Percentiles rank a stretch among this genome's conserved stretches.
Conservation (phyloP, 2,888 invertebrate genomes). For the Mylabris sibirica region DNA sequence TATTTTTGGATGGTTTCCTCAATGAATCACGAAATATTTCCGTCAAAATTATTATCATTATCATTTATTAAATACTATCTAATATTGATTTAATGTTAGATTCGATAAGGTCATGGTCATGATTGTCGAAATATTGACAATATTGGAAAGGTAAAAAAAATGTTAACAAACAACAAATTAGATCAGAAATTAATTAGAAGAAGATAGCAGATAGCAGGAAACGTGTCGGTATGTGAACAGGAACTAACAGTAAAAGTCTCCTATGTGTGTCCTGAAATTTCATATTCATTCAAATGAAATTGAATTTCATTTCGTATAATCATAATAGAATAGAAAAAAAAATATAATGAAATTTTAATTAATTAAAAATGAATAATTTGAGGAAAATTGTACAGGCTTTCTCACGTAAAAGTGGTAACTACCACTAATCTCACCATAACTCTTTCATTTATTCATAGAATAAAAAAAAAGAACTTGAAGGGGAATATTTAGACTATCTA, state of each 20-base stretch:
- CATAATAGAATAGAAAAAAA: constrained; percentile 1
- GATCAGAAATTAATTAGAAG: background rate
- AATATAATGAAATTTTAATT: background rate
- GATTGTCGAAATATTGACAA: too few relatives aligned
- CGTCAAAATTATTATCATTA: background rate
- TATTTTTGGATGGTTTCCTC: background rate
- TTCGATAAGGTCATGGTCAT: too few relatives aligned
- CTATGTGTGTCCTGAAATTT: background rate
- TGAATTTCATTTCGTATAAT: constrained; percentile 15
- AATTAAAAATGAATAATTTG: background rate
- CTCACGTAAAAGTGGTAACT: too few relatives aligned
- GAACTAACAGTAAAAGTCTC: constrained; percentile 31
- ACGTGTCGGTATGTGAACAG: constrained; percentile 28
- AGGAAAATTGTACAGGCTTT: too few relatives aligned
- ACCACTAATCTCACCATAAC: too few relatives aligned
- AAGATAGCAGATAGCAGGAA: background rate
- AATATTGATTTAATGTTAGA: too few relatives aligned
- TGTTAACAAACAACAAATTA: too few relatives aligned
- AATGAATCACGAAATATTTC: background rate
- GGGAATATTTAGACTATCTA: too few relatives aligned
- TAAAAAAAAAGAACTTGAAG: too few relatives aligned
- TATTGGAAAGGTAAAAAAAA: too few relatives aligned
- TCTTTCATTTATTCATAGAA: too few relatives aligned
- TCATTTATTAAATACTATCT: background rate
- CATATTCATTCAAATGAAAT: background rate